Evolutionary conservation across 1,140 invertebrate genomes (phyloP), one percentile per base, ranked within the genome.

Genomic region (Eufriesea mexicana): DNA sequence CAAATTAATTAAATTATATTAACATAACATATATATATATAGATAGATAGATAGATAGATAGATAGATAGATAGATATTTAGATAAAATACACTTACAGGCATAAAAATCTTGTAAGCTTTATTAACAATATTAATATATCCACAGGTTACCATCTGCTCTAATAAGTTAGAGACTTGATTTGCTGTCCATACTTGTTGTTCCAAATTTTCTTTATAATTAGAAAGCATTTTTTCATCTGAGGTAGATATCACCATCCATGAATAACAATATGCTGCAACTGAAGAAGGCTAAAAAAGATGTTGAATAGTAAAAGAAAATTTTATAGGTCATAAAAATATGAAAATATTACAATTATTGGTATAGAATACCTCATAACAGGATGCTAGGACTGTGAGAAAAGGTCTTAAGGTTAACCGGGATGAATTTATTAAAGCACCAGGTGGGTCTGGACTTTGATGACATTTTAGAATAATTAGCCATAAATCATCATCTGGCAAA

Each of bases 401-500:
- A 0, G 96, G 96, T 81, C 95, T 95, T 35, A 94, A 92, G 73
- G 94, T 95, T 14, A 93, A 70, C 28, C 94, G 93, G 10, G 96
- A 95, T 10, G 96, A 95, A 54, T 94, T 94, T 0, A 96, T 86
- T 23, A 96, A 91, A 47, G 96, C 95, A 45, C 95, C 95, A 2
- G 96, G 96, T 64, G 96, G 96, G 93, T 96, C 96, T 85, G 95
- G 95, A 72, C 95, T 96, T 54, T 96, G 95, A 87, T 96, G 96
- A 87, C 96, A 96, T 45, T 95, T 95, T 9, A 96, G 94, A 67
- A 96, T 94, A 72, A 95, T 95, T 71, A 96, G 94, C 94, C 96
- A 95, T 42, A 96, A 89, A 85, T 96, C 95, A 23, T 95, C 79
- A 54, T 90, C 76, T 45, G 23, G 49, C n/a, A 80, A 83, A 76